Base-by-base conservation (phyloP, 2,113 vertebrate species). In the Pontoporia blainvillei region DNA sequence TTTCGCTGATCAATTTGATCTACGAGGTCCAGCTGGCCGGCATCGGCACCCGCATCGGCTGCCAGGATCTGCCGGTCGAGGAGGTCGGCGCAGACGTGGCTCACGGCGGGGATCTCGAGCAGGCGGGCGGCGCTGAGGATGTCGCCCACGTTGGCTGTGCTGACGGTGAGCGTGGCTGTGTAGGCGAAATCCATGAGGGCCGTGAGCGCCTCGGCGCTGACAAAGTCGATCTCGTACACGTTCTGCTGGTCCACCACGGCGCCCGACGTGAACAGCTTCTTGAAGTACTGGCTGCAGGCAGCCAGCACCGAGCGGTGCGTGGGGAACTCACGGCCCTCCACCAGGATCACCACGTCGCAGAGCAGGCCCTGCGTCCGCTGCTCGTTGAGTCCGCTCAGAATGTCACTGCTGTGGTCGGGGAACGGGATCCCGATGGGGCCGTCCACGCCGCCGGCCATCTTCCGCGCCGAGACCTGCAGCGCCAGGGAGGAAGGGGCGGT, bases 371-470 rank as follows among this genome's bases (percentile, higher is more conserved):
- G 99, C 96, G 99, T 99, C 90, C 99, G 98, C 99, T 99, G 99
- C 98, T 99, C 99, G 46, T 99, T 99, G 90, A 99, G 99, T 46
- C 99, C 99, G 49, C 99, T 99, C 97, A 99, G 99, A 98, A 99
- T 99, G 98, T 99, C 99, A 4, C 99, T 99, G 95, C 99, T 99
- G 98, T 99, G 99, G 98, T 99, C 99, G 0, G 99, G 99, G 98
- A 99, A 99, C 14, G 99, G 99, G 98, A 99, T 99, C 98, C 99
- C 99, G 96, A 99, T 99, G 67, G 99, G 99, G 96, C 99, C 99
- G 79, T 99, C 99, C 98, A 99, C 97, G 98, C 99, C 98, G 98
- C 98, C 98, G 95, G 99, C 99, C 99, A 99, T 99, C 97, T 98
- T 98, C 91, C n/a, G 97, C 31, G 95, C 97, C 89, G 57, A 98